A percentile compares a stretch with the other conserved stretches of the same genome.
Conservation (phyloP, 2,888 invertebrate species). For the Didymodactylos carnosus region DNA sequence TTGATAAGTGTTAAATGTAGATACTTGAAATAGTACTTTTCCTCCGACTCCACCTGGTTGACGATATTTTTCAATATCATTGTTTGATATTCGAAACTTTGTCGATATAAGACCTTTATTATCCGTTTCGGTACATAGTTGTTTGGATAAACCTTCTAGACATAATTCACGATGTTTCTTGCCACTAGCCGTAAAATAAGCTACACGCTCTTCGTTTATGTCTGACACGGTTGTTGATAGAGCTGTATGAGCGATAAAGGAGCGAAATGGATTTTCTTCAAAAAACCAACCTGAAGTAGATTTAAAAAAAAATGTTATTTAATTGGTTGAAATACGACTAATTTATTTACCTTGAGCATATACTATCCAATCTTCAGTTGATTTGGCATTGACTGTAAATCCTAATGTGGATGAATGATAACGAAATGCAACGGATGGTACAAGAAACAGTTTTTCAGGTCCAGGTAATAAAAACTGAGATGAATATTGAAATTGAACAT, state of each 20-base stretch:
- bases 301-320: too few relatives aligned
- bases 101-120: not conserved
- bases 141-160: not conserved
- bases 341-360: too few relatives aligned
- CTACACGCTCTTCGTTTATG: not conserved
- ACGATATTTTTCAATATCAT: not conserved
- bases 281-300: not conserved
- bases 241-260: not conserved
- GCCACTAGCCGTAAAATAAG: not conserved
- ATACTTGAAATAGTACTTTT: not conserved
- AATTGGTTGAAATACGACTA: too few relatives aligned
- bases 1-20: not conserved
- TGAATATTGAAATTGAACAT: too few relatives aligned
- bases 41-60: not conserved
- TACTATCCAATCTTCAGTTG: not conserved
- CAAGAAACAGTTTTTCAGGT: not conserved
- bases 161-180: not conserved
- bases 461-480: too few relatives aligned
- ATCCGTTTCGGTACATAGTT: not conserved
- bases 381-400: too few relatives aligned
- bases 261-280: not conserved
- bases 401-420: not conserved
- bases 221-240: not conserved
- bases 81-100: not conserved
- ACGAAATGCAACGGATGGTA: not conserved